Conservation (phyloP, 2,113 vertebrate genomes). For the Martes martes region DNA sequence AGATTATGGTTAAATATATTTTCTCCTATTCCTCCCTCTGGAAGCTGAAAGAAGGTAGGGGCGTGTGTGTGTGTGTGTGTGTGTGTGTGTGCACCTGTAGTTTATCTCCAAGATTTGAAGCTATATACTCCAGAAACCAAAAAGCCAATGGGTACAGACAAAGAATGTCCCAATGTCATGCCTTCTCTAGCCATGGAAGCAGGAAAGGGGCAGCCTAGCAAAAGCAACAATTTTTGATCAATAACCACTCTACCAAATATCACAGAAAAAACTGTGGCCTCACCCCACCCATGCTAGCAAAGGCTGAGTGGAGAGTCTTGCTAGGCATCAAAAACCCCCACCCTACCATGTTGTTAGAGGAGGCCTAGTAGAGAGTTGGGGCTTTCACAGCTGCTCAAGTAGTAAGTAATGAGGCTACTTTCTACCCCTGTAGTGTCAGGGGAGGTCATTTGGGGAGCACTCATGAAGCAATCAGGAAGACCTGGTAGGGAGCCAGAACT, state of each 20-base stretch:
- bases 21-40: background rate
- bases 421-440: background rate
- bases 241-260: background rate
- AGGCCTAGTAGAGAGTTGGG: background rate
- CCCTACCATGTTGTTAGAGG: background rate
- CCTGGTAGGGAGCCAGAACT: background rate
- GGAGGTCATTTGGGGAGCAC: background rate
- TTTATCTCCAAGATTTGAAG: background rate
- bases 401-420: background rate
- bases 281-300: background rate
- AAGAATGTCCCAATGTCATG: background rate
- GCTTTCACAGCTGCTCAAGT: background rate
- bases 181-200: background rate
- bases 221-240: background rate
- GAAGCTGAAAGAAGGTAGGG: background rate
- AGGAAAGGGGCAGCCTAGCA: background rate
- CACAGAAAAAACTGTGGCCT: background rate
- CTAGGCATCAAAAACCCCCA: background rate
- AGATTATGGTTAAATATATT: background rate
- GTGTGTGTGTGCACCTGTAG: background rate
- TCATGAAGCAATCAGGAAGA: background rate
- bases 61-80: background rate
- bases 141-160: background rate
- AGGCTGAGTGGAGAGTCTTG: background rate
- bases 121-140: background rate